Conservation (phyloP, 2,113 vertebrate species). For the Pantherophis guttatus region DNA sequence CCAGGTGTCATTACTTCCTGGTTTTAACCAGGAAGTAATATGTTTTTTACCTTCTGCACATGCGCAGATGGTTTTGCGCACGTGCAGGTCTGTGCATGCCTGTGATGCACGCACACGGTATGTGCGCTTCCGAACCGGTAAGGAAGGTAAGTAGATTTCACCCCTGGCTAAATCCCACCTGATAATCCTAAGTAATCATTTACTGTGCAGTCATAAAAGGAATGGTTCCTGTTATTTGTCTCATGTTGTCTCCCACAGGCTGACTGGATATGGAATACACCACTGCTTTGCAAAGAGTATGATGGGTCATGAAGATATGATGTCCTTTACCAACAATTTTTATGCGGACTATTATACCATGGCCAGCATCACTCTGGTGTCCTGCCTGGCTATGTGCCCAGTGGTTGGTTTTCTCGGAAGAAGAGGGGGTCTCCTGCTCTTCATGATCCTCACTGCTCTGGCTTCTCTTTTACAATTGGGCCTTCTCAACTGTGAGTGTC, state of each 20-base stretch:
- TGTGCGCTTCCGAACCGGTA: no score
- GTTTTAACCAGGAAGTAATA: no score
- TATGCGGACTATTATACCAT: constrained; percentile 91
- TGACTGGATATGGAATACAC: constrained; percentile 94
- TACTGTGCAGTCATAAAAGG: not conserved
- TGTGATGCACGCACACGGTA: no score
- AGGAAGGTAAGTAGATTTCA: no score
- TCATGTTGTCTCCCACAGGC: constrained; percentile 63
- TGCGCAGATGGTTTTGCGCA: no score
- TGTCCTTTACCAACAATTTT: constrained; percentile 85
- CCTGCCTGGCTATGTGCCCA: constrained; percentile 87
- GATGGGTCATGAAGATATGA: constrained; percentile 86
- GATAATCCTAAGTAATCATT: not conserved
- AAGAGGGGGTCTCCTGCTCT: constrained; percentile 89
- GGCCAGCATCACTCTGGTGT: constrained; percentile 88
- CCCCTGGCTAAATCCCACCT: not conserved
- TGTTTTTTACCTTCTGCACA: no score
- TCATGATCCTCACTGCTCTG: constrained; percentile 95
- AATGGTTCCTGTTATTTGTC: not conserved
- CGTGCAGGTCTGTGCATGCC: no score
- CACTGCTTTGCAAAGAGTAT: constrained; percentile 96
- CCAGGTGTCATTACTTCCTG: no score
- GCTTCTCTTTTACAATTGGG: constrained; percentile 93
- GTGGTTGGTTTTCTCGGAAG: constrained; percentile 88
- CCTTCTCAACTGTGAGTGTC: constrained; percentile 88